These are phyloP conservation scores for Maniola hyperantus DNA, from an alignment of 2,888 invertebrate genomes.

Conservation along the genomic window DNA sequence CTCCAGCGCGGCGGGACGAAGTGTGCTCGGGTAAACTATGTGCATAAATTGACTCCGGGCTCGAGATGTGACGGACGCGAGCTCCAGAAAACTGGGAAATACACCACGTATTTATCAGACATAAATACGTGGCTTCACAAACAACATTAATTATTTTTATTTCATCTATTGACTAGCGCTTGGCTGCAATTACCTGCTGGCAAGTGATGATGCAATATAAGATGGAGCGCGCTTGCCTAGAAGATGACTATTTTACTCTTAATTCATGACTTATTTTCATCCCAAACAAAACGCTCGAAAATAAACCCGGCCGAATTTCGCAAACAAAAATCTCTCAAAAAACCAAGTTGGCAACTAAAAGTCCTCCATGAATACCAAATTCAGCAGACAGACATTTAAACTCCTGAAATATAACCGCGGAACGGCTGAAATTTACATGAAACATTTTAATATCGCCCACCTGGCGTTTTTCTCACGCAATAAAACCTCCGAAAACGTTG, in stretches of 20 bases:
- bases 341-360: constrained; percentile 60
- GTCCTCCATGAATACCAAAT: constrained; percentile 76
- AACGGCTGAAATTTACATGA: constrained; percentile 75
- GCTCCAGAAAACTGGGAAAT: constrained; percentile 1
- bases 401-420: constrained; percentile 70
- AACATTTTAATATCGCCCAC: constrained; percentile 81
- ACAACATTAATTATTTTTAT: too few relatives aligned
- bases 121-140: too few relatives aligned
- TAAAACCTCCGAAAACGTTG: constrained; percentile 62
- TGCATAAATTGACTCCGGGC: constrained; percentile 67
- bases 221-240: too few relatives aligned
- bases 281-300: constrained; percentile 5
- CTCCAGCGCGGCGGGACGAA: constrained; percentile 51
- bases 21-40: constrained; percentile 63
- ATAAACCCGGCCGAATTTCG: constrained; percentile 16
- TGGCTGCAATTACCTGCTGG: too few relatives aligned
- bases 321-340: constrained; percentile 21
- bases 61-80: constrained; percentile 33
- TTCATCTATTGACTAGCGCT: too few relatives aligned
- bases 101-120: neutral
- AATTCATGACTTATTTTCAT: too few relatives aligned
- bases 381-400: constrained; percentile 63
- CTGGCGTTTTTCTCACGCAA: constrained; percentile 79
- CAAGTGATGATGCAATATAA: too few relatives aligned
- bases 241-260: too few relatives aligned